Evolutionary conservation across 2,888 invertebrate species (phyloP), one percentile per base, ranked within the genome.

Genomic region (Phoenoteleia sp.): DNA sequence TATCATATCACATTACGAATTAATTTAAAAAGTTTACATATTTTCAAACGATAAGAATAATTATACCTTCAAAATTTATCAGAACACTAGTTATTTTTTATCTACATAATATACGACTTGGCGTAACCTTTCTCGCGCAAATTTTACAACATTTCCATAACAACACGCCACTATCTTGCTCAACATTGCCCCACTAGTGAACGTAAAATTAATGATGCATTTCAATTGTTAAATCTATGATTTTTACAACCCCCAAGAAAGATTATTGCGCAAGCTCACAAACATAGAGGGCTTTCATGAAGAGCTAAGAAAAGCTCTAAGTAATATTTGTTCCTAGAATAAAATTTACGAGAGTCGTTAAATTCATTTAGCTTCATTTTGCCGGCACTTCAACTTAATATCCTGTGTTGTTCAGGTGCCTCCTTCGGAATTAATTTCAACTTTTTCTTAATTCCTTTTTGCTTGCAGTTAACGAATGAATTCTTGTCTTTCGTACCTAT

Each of bases 281-380:
- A 54, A 52, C 25, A 49, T 29, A 66, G n/a, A 36, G 42, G 45
- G 23, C 54, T 54, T 39, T 39, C 25, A 36, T 9, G 36, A 15
- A 66, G 23, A 49, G n/a, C 33, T 66, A 71, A 56, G 39, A n/a
- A 56, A 62, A 62, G 25, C 15, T 54, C 36, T 25, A 19, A 39
- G 54, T 75, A 74, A 74, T 74, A 74, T 62, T 72, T 72, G 58
- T 58, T 72, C 72, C 23, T 36, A 25, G 47, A 47, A 64, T 54
- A 56, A 42, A 52, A 75, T 75, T 75, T 66, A 75, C 54, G 60
- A 64, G 64, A 58, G 75, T 75, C 66, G 33, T 75, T 75, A 75
- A 66, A 75, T 75, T 75, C 66, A 49, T 56, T 75, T 75, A 75
- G 56, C 52, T 75, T 66, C 66, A 75, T 56, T 66, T 56, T 66